Evolutionary conservation across 2,797 vertebrate species (phyloP).

Genomic region (Sebastes taczanowskii): DNA sequence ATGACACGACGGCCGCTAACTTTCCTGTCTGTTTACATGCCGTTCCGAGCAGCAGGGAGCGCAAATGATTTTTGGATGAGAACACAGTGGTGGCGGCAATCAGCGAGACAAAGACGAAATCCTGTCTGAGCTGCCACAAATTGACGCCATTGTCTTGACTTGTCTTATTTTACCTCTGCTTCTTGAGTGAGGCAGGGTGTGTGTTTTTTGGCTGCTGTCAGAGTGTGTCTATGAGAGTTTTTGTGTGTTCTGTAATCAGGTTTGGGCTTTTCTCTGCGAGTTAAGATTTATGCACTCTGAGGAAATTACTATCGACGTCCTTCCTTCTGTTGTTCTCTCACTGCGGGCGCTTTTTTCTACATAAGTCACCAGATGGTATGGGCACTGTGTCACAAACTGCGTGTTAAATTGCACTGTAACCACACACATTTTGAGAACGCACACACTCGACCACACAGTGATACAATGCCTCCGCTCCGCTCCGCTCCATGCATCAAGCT

Average conservation of each 20-base stretch:
- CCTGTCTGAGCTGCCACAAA: conserved; percentile 32
- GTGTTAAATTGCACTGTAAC: neutral
- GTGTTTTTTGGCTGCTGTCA: neutral
- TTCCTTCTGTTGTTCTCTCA: conserved; percentile 31
- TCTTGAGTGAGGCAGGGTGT: neutral
- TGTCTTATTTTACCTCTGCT: neutral
- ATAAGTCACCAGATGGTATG: conserved; percentile 9
- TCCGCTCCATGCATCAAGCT: conserved; percentile 5
- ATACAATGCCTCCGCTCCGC: neutral
- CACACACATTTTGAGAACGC: neutral
- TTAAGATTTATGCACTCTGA: conserved; percentile 62
- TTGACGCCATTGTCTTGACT: conserved; percentile 46
- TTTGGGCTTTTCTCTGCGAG: conserved; percentile 44
- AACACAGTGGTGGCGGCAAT: conserved; percentile 54
- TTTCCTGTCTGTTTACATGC: conserved; percentile 59
- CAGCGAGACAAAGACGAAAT: conserved; percentile 60
- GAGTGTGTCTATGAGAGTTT: neutral
- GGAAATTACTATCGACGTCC: conserved; percentile 67
- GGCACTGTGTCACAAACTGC: neutral
- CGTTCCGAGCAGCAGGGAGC: conserved; percentile 52
- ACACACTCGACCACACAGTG: neutral
- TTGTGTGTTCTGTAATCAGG: conserved; percentile 31
- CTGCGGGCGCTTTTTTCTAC: conserved; percentile 26
- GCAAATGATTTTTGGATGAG: conserved; percentile 66
- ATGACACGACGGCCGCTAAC: conserved; percentile 29